Evolutionary conservation across 2,888 invertebrate species (phyloP), one percentile per base, ranked within the genome.

Genomic region (Megaustenia siamemsis): DNA sequence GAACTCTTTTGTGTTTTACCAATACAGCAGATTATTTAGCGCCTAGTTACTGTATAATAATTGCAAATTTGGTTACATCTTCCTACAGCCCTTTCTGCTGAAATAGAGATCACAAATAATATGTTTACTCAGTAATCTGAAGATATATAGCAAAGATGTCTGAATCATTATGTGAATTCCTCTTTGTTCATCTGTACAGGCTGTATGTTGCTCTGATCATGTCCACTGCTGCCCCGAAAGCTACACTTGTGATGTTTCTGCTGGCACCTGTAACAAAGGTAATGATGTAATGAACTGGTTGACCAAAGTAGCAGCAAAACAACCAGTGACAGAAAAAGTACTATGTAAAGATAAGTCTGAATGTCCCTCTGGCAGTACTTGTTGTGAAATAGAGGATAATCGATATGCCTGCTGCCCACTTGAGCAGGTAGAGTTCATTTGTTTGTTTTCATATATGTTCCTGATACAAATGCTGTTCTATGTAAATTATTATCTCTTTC

Each of bases 321-420:
- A 56, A 56, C 32, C 60, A 45, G 40, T 15, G n/a, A 40, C 15
- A n/a, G 43, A 28, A 45, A 18, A 45, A 18, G 53, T 43, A 6
- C 18, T 28, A n/a, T 63, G 66, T 40, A 21, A 28, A 38, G 60
- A 80, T 69, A 35, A 35, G 10, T 68, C 76, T 60, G 84, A 88
- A 21, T 92, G 92, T 82, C 86, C 88, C 28, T 85, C 86, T 85
- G 90, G 89, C 15, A 88, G 88, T 80, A 93, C 93, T 1, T 93
- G 93, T 86, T 93, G 93, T 88, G 79, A 84, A 76, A 81, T 90
- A 80, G 68, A 78, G 43, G 66, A 86, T 73, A 90, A 90, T n/a
- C 43, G 86, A 15, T 93, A 90, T 86, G 93, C 92, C 15, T 93
- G 93, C 86, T 93, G 93, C 87, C 93, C 93, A 15, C 35, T 91